These are phyloP conservation scores for Naso thynnoides DNA, from an alignment of 2,797 vertebrate genomes.

Conservation along the genomic window DNA sequence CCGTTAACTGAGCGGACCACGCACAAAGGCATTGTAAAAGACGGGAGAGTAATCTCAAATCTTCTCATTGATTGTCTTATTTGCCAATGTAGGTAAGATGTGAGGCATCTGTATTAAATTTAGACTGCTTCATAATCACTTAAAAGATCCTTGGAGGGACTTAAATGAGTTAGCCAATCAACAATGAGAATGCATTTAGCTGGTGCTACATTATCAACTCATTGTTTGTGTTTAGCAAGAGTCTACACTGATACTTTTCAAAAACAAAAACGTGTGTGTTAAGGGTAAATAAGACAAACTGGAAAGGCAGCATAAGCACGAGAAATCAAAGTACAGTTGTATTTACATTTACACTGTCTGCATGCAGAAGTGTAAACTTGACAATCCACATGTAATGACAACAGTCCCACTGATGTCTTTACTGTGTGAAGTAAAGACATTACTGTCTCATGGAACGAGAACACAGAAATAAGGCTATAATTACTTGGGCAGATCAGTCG, in stretches of 20 bases:
- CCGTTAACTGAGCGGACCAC: no score
- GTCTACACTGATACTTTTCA: neutral
- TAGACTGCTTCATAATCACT: no score
- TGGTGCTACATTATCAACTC: neutral
- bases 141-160: no score
- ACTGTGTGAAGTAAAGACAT: constrained; percentile 28
- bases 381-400: constrained; percentile 19
- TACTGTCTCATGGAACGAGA: constrained; percentile 42
- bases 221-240: neutral
- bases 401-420: constrained; percentile 19
- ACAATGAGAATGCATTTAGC: neutral
- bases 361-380: constrained; percentile 31
- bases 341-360: constrained; percentile 14
- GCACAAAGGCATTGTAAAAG: no score
- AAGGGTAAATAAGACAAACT: neutral
- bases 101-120: no score
- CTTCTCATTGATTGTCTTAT: no score
- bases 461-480: constrained; percentile 49
- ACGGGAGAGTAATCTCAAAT: no score
- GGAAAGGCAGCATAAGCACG: constrained; percentile 3
- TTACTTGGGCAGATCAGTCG: constrained; percentile 43
- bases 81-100: no score
- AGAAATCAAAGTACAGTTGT: constrained; percentile 10
- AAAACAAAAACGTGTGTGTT: neutral
- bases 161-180: neutral